Evolutionary conservation across 2,888 invertebrate species (phyloP).

Genomic region (Hydropsyche betteni): DNA sequence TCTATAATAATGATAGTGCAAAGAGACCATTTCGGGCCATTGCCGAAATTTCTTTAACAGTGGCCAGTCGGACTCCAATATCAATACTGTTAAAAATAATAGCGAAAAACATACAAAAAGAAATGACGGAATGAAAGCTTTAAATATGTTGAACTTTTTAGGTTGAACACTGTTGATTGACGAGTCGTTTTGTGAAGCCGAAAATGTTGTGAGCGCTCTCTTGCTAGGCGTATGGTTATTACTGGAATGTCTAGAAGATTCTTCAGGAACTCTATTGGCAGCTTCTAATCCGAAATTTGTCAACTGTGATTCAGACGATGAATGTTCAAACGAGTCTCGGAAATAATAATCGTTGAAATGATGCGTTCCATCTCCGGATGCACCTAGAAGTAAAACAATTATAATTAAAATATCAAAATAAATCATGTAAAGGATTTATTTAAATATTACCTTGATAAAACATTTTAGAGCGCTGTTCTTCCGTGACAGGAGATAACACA

Average conservation of each 20-base stretch:
- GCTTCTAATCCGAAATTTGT: slow-evolving; percentile 54
- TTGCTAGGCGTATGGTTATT: slow-evolving; percentile 61
- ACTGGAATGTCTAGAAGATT: slow-evolving; percentile 62
- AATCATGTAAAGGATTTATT: background rate
- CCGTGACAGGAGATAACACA: slow-evolving; percentile 67
- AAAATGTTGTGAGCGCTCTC: slow-evolving; percentile 53
- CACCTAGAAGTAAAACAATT: slow-evolving; percentile 55
- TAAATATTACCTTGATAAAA: slow-evolving; percentile 55
- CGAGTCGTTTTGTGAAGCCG: slow-evolving; percentile 43
- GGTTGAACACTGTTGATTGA: slow-evolving; percentile 41
- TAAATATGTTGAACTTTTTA: slow-evolving; percentile 71
- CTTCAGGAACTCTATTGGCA: slow-evolving; percentile 50
- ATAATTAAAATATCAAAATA: background rate
- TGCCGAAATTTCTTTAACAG: slow-evolving; percentile 74
- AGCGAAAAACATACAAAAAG: slow-evolving; percentile 77
- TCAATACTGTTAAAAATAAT: slow-evolving; percentile 72
- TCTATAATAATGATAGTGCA: slow-evolving; percentile 83
- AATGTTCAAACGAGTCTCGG: slow-evolving; percentile 81
- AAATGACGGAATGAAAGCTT: slow-evolving; percentile 81
- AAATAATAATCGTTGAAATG: slow-evolving; percentile 73
- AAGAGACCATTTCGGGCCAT: slow-evolving; percentile 79
- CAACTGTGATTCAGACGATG: slow-evolving; percentile 80
- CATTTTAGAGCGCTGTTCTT: slow-evolving; percentile 70
- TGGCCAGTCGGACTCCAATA: slow-evolving; percentile 83
- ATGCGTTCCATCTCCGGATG: slow-evolving; percentile 57